Evolutionary conservation across 1,140 invertebrate species (phyloP), one percentile per base, ranked within the genome.

Genomic region (Portunus trituberculatus): DNA sequence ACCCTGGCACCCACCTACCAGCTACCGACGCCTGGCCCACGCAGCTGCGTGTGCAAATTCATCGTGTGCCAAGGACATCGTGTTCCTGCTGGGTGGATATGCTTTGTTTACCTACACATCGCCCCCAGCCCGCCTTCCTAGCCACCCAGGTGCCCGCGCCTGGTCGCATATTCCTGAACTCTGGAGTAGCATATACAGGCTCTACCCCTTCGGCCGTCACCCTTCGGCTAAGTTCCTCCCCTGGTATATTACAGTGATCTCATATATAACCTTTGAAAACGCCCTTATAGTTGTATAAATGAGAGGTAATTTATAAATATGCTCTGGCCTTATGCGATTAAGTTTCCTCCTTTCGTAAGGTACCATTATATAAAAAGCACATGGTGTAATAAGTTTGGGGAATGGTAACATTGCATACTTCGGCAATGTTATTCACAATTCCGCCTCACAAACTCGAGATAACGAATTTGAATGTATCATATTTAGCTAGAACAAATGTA

Each of bases 391-490:
- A 84, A 28, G 83, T 84, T 84, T 84, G n/a, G 83, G 83, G 83
- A 84, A 84, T 84, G 83, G 83, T 89, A 89, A 32, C 88, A 89
- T 31, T 89, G 88, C 25, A 32, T 25, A 89, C 88, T 8, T 32
- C 10, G 88, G 4, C 88, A 45, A 8, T 89, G 39, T 89, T 89
- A 25, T 89, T 14, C 39, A 45, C 32, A 89, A 89, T 89, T 89
- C 29, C 88, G 25, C 39, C 88, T 31, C 88, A 89, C 88, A 89
- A 89, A 89, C 4, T 89, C 88, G 88, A 89, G 29, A 89, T 89
- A 45, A 89, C 32, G 88, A 89, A 89, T 89, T 89, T 89, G 29
- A 89, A 89, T 89, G 88, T 31, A 89, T 89, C 10, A 89, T 31
- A 32, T 89, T 45, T 32, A 25, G 6, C 25, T 6, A 28, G 25